Conservation (phyloP, 1,140 invertebrate genomes). For the Anastrepha obliqua region DNA sequence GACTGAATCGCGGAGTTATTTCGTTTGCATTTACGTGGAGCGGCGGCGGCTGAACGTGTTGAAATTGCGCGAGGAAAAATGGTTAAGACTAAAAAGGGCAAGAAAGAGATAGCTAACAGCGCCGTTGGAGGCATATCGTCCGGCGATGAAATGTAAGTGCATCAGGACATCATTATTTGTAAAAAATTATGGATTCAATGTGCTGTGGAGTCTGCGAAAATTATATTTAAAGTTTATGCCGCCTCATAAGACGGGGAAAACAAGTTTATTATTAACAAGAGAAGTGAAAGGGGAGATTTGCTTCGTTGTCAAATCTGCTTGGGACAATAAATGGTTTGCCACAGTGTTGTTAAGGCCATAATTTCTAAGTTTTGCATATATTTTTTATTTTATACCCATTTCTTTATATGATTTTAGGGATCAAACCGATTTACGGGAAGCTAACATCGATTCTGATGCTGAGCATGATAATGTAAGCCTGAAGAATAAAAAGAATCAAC, state of each 20-base stretch:
- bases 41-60: constrained; percentile 71
- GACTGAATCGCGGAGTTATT: constrained; percentile 53
- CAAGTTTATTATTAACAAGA: not conserved
- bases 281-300: constrained; percentile 9
- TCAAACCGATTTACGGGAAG: constrained; percentile 55
- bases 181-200: not conserved
- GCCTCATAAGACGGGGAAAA: constrained; percentile 61
- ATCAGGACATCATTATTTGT: not conserved
- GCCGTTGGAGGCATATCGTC: constrained; percentile 67
- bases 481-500: constrained; percentile 71
- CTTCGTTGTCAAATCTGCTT: constrained; percentile 54
- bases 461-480: constrained; percentile 63
- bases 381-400: not conserved
- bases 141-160: constrained; percentile 71
- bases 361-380: not conserved
- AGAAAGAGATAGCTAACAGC: constrained; percentile 72
- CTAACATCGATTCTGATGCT: constrained; percentile 62
- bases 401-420: constrained; percentile 43
- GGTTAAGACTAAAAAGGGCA: constrained; percentile 75
- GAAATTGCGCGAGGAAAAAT: constrained; percentile 72
- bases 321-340: not conserved
- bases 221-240: constrained; percentile 20
- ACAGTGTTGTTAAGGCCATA: not conserved
- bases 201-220: constrained; percentile 37
- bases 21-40: constrained; percentile 62